Percentiles rank a stretch among this genome's conserved stretches.
These are phyloP conservation scores for Sylvietta virens DNA, from an alignment of 2,113 vertebrate species.

Conservation along the genomic window DNA sequence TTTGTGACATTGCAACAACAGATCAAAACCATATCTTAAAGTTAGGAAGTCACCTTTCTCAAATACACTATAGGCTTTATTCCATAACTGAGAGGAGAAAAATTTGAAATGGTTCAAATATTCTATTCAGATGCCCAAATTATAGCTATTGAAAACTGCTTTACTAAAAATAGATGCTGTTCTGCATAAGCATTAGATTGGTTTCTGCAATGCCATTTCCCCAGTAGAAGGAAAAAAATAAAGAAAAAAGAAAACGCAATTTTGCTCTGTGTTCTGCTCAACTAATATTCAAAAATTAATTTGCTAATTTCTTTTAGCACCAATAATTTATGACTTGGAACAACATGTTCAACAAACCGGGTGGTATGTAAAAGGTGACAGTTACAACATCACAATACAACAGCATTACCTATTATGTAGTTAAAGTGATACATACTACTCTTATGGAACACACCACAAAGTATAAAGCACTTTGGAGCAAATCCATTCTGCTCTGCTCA, in stretches of 20 bases:
- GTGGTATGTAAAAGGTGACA: background rate
- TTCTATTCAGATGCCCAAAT: constrained; percentile 24
- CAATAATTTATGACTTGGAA: background rate
- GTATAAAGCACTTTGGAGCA: background rate
- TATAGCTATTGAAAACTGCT: constrained; percentile 13
- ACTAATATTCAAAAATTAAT: background rate
- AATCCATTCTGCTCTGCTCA: background rate
- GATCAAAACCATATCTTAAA: background rate
- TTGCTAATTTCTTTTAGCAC: background rate
- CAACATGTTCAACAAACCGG: background rate
- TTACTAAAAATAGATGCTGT: constrained; percentile 53
- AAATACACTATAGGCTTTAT: background rate
- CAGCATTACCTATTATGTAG: background rate
- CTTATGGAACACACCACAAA: background rate
- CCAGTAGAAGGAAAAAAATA: background rate
- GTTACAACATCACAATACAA: background rate
- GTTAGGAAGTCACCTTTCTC: background rate
- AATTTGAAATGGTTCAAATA: background rate
- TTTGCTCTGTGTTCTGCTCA: background rate
- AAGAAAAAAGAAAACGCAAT: background rate
- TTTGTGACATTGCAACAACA: background rate
- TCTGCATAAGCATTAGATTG: constrained; percentile 36
- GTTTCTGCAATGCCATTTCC: constrained; percentile 9
- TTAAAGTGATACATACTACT: background rate
- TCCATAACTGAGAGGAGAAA: background rate